A percentile compares a stretch with the other conserved stretches of the same genome.
phyloP scores from a whole-genome alignment of 2,797 vertebrate genomes.

The Sternotherus odoratus region DNA sequence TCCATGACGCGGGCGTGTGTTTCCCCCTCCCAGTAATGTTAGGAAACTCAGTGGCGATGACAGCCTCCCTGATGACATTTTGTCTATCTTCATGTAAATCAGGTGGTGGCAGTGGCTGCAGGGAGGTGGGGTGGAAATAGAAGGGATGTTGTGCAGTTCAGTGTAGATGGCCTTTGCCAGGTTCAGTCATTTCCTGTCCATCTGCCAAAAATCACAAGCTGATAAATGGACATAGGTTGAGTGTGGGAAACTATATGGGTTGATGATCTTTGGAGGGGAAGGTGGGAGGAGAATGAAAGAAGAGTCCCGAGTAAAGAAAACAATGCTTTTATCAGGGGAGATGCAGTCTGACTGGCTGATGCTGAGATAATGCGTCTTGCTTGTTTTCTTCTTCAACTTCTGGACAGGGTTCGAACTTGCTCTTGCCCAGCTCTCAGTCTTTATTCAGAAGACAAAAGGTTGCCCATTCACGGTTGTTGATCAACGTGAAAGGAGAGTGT shows the following conservation, averaged over 20 bases:
- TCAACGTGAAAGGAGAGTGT: neutral
- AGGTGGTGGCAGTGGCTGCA: constrained; percentile 48
- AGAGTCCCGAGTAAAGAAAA: constrained; percentile 47
- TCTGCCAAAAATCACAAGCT: constrained; percentile 91
- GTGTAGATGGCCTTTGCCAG: constrained; percentile 77
- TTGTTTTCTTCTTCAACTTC: constrained; percentile 16
- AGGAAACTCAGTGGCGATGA: constrained; percentile 54
- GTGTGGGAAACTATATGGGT: constrained; percentile 88
- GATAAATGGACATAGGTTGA: constrained; percentile 83
- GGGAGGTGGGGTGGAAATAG: constrained; percentile 72
- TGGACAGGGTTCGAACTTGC: neutral
- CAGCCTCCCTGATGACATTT: constrained; percentile 74
- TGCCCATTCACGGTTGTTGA: neutral
- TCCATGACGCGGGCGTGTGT: constrained; percentile 68
- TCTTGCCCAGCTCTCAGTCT: neutral
- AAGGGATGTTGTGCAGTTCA: constrained; percentile 78
- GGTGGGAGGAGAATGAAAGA: constrained; percentile 74
- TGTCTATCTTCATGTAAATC: constrained; percentile 79
- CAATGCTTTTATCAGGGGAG: constrained; percentile 5
- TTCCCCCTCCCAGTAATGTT: constrained; percentile 52
- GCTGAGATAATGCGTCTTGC: neutral
- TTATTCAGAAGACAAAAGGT: neutral
- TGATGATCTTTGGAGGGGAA: constrained; percentile 75
- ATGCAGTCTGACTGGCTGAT: constrained; percentile 12
- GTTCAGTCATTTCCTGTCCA: constrained; percentile 89